Percentiles rank a stretch among this genome's conserved stretches.
Conservation (phyloP, 2,113 vertebrate species). For the Cyprinodon tularosa region DNA sequence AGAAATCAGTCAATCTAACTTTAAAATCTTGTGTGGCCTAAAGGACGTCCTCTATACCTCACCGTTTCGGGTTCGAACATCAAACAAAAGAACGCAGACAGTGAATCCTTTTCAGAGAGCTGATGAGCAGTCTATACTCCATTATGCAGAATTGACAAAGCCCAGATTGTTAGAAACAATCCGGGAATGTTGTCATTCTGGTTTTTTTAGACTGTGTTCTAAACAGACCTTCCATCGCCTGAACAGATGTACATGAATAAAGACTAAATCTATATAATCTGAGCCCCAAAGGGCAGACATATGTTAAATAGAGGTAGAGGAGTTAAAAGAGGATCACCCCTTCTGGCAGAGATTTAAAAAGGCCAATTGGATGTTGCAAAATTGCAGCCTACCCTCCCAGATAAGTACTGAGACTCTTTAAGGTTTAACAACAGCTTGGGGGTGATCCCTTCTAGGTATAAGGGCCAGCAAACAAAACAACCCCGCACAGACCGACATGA, state of each 20-base stretch:
- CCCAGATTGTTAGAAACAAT: conserved; percentile 2
- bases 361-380: conserved; percentile 25
- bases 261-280: conserved; percentile 13
- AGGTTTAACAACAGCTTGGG: conserved; percentile 9
- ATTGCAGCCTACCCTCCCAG: conserved; percentile 10
- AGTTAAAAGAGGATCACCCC: conserved; percentile 26
- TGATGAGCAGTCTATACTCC: background rate
- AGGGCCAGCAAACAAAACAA: background rate
- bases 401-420: background rate
- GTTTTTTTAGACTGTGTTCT: conserved; percentile 4
- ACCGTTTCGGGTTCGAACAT: background rate
- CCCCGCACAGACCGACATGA: background rate
- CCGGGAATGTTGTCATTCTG: conserved; percentile 38
- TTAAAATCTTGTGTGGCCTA: background rate
- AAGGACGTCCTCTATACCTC: background rate
- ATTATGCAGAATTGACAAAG: conserved; percentile 21
- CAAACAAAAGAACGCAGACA: background rate
- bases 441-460: conserved; percentile 9
- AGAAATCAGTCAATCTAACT: background rate
- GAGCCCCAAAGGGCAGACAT: conserved; percentile 2
- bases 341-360: conserved; percentile 2
- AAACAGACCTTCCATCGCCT: conserved; percentile 18
- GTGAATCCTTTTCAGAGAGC: background rate
- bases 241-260: conserved; percentile 16
- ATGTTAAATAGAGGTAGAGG: conserved; percentile 8